phyloP scores from a whole-genome alignment of 1,140 invertebrate species.

The Telenomus remus region DNA sequence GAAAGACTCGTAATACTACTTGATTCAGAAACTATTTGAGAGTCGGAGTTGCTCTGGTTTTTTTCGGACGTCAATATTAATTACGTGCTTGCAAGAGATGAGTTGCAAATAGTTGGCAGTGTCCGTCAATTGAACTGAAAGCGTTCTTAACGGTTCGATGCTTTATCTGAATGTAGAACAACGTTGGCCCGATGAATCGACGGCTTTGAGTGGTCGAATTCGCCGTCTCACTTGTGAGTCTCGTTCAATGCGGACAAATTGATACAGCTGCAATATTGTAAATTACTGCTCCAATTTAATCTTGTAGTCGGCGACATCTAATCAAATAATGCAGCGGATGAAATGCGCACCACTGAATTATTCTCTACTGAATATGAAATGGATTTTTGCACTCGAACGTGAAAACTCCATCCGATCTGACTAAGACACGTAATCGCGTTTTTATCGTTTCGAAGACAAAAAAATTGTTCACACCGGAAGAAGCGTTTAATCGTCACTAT shows the following conservation, averaged over 20 bases:
- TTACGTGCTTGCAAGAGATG: conserved; percentile 57
- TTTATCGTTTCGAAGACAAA: conserved; percentile 11
- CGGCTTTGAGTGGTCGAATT: conserved; percentile 43
- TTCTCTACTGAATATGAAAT: conserved; percentile 35
- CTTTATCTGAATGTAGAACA: conserved; percentile 40
- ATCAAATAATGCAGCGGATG: conserved; percentile 40
- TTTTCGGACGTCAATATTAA: conserved; percentile 62
- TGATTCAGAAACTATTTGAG: too few species aligned
- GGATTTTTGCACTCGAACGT: conserved; percentile 19
- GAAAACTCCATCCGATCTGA: conserved; percentile 11
- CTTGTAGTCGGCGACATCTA: conserved; percentile 35
- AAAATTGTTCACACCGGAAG: background rate
- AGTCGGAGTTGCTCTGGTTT: conserved; percentile 17
- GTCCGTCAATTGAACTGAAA: conserved; percentile 63
- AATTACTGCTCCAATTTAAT: conserved; percentile 50
- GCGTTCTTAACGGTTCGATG: conserved; percentile 59
- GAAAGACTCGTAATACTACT: background rate
- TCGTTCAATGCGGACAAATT: conserved; percentile 48
- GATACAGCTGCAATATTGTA: conserved; percentile 51
- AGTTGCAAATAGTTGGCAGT: conserved; percentile 59
- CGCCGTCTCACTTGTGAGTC: conserved; percentile 21
- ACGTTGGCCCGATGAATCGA: conserved; percentile 40
- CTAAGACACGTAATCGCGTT: conserved; percentile 15
- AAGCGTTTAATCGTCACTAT: background rate
- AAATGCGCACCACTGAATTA: conserved; percentile 16